These are phyloP conservation scores for Onychomys torridus DNA, from an alignment of 2,797 vertebrate genomes.

Conservation along the genomic window DNA sequence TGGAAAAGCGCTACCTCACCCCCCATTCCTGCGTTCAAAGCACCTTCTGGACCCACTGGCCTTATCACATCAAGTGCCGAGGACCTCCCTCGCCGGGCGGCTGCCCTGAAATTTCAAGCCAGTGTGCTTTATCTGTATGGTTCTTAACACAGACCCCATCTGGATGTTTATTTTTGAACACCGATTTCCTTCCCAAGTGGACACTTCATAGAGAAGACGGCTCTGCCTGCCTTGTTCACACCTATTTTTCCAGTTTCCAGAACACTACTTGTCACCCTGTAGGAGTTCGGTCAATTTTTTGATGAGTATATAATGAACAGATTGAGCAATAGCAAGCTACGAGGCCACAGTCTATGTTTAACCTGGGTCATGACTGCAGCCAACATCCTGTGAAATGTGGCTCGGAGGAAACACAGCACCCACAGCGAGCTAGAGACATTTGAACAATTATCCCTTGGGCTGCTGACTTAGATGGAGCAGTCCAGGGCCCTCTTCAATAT, in stretches of 20 bases:
- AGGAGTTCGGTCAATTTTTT: background rate
- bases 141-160: background rate
- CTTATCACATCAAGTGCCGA: no score
- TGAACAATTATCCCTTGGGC: slow-evolving; percentile 11
- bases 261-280: background rate
- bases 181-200: slow-evolving; percentile 45
- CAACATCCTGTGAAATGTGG: slow-evolving; percentile 10
- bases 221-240: slow-evolving; percentile 5
- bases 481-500: background rate
- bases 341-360: background rate
- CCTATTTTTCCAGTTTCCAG: background rate
- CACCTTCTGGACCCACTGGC: fast-evolving
- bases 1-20: background rate
- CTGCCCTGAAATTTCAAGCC: background rate
- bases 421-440: background rate
- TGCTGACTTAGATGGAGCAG: background rate
- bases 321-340: slow-evolving; percentile 20
- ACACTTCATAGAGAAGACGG: background rate
- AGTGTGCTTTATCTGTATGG: background rate
- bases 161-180: slow-evolving; percentile 18
- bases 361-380: background rate
- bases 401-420: background rate
- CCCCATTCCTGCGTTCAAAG: background rate
- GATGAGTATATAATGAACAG: slow-evolving; percentile 7
- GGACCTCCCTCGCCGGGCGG: background rate